Percentiles rank a stretch among this genome's conserved stretches.
Evolutionary conservation across 1,140 invertebrate genomes (phyloP).

Genomic region (Neodiprion virginianus): DNA sequence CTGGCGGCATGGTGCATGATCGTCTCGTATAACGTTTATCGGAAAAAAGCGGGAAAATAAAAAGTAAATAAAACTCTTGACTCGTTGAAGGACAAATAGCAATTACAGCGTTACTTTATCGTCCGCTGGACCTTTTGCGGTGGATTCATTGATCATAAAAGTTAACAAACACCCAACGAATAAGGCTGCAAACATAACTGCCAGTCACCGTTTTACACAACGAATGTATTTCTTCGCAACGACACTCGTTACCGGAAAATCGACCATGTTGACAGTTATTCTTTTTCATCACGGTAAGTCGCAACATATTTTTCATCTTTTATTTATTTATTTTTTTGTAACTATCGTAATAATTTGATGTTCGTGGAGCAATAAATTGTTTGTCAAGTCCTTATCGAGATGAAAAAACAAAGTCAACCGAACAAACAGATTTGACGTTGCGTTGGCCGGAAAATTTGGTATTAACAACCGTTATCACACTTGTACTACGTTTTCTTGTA

Average conservation of each 20-base stretch:
- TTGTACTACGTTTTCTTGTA: not conserved
- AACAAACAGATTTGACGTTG: too few relatives aligned
- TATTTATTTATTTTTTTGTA: too few relatives aligned
- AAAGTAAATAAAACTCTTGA: not conserved
- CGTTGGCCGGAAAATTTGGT: not conserved
- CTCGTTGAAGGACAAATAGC: not conserved
- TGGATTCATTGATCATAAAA: slow-evolving; percentile 4
- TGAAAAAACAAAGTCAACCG: too few relatives aligned
- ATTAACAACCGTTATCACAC: not conserved
- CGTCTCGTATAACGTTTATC: not conserved
- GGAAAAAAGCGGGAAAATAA: not conserved
- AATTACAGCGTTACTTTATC: not conserved
- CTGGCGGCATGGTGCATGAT: not conserved
- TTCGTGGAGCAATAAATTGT: too few relatives aligned
- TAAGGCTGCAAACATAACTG: not conserved
- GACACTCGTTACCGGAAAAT: too few relatives aligned
- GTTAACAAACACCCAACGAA: not conserved
- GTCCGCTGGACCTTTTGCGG: not conserved
- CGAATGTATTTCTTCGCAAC: not conserved
- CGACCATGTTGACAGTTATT: too few relatives aligned
- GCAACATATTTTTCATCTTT: too few relatives aligned
- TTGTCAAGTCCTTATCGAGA: too few relatives aligned
- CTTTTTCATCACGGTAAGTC: too few relatives aligned
- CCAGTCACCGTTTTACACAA: not conserved
- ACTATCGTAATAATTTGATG: too few relatives aligned